Evolutionary conservation across 2,797 vertebrate genomes (phyloP).

Genomic region (Sebastolobus altivelis): DNA sequence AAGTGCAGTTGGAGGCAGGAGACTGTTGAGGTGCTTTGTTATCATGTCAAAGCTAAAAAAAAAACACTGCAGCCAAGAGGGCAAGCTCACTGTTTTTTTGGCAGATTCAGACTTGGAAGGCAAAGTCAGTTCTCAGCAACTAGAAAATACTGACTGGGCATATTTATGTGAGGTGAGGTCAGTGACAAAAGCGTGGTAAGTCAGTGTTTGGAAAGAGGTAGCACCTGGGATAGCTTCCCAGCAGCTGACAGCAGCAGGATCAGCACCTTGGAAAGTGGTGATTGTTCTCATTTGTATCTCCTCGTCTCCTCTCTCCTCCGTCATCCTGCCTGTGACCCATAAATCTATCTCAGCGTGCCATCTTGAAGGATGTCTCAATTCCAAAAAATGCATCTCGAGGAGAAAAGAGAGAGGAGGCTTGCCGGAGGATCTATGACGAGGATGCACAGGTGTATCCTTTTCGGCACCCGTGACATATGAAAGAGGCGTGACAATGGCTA

Average conservation of each 20-base stretch:
- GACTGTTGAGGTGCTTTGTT: neutral
- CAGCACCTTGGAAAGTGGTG: constrained; percentile 4
- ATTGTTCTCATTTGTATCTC: neutral
- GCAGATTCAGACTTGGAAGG: neutral
- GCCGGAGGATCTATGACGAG: too few relatives aligned
- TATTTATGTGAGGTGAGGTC: neutral
- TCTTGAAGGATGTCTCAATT: too few relatives aligned
- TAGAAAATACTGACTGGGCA: neutral
- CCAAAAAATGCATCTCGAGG: too few relatives aligned
- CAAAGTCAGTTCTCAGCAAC: neutral
- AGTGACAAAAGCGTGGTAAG: neutral
- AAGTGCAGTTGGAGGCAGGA: neutral
- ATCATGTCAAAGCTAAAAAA: neutral
- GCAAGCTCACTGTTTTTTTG: neutral
- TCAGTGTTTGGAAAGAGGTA: neutral
- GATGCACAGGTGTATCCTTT: too few relatives aligned
- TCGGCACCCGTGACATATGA: too few relatives aligned
- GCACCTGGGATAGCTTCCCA: neutral
- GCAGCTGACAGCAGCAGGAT: neutral
- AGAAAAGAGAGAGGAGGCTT: too few relatives aligned
- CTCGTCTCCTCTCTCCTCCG: too few relatives aligned
- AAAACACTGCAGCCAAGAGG: neutral
- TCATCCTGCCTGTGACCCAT: too few relatives aligned
- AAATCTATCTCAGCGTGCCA: too few relatives aligned
- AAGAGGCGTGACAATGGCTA: too few relatives aligned